Evolutionary conservation across 2,113 vertebrate genomes (phyloP).

Genomic region (Lagenorhynchus albirostris): DNA sequence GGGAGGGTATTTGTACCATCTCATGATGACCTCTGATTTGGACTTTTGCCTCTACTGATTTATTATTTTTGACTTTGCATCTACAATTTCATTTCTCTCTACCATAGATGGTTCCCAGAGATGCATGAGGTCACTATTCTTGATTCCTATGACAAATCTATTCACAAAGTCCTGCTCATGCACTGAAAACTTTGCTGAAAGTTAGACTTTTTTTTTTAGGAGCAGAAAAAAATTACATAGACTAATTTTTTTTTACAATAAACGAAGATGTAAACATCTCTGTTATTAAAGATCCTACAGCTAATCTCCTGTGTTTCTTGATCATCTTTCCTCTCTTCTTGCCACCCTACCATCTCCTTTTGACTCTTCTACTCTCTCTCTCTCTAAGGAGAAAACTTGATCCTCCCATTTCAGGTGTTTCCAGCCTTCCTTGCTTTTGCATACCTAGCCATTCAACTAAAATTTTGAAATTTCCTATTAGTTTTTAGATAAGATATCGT

Average conservation of each 20-base stretch:
- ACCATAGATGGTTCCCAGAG: neutral
- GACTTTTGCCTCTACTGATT: neutral
- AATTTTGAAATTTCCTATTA: neutral
- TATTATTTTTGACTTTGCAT: neutral
- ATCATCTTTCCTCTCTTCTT: neutral
- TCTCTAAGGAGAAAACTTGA: neutral
- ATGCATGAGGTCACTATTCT: neutral
- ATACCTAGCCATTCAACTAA: neutral
- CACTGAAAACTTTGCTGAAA: neutral
- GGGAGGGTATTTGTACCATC: neutral
- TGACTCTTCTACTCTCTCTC: neutral
- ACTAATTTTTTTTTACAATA: neutral
- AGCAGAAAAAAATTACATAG: neutral
- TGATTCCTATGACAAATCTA: neutral
- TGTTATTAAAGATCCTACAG: neutral
- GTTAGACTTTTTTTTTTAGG: neutral
- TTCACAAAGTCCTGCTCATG: neutral
- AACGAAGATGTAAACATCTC: neutral
- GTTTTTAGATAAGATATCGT: neutral
- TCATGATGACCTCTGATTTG: neutral
- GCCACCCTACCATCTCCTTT: neutral
- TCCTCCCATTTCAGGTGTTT: neutral
- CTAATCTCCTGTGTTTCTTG: neutral
- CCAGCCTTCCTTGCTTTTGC: neutral
- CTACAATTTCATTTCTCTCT: neutral